Base-by-base conservation (phyloP, 1,140 invertebrate genomes). In the Eciton burchellii region DNA sequence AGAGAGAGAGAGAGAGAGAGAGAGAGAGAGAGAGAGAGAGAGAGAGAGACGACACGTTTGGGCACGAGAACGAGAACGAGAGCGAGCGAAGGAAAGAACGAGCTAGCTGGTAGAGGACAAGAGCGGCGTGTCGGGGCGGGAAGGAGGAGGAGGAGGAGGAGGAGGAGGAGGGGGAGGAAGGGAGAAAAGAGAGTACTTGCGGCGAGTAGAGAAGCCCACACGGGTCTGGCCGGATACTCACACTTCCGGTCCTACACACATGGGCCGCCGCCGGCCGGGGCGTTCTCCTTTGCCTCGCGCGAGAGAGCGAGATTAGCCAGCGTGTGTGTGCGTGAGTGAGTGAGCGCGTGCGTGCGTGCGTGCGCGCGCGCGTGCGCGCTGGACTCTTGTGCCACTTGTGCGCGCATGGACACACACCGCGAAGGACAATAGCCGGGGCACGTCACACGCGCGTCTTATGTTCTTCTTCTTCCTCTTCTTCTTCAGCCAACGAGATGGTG, bases 221-320 rank as follows among this genome's bases (percentile, higher is more conserved):
- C 93, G 91, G 93, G 93, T 94, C 93, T 93, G 93, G 93, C 93
- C 93, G 93, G 93, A 94, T 94, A 94, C 93, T 94, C 93, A 88
- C 87, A 92, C 93, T 94, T 94, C 93, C 93, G 93, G 93, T 94
- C 93, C 92, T 92, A 94, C 93, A 94, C 93, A 94, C 93, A 94
- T 93, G 91, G 90, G 41, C 89, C 88, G 41, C 89, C 88, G 88
- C 79, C 84, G 89, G 88, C 74, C 87, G 90, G 84, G 85, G 88
- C 86, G 85, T 83, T 90, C 89, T 91, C 86, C 65, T 82, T 88
- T 63, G 84, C 87, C 71, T 81, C 52, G 52, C 43, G 43, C 43
- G 35, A 66, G 35, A 66, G 52, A 59, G 68, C 59, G 83, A 82
- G 66, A 82, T 86, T 72, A 79, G 63, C 70, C 47, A 66, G 63